Conservation (phyloP, 1,140 invertebrate species). For the Tribolium madens region DNA sequence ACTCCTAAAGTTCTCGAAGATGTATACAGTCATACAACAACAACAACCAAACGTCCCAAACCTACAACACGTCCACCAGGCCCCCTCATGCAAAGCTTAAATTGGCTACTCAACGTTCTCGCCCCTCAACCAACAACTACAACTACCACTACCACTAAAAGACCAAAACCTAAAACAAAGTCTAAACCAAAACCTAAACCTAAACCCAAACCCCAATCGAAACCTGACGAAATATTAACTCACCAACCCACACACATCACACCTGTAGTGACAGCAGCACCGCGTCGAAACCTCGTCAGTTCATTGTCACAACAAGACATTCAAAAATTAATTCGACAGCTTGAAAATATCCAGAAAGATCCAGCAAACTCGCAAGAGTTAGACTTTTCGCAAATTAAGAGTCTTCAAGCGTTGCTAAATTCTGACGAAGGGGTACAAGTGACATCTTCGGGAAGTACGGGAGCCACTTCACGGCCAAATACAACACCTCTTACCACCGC, state of each 20-base stretch:
- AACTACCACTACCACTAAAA: slow-evolving; percentile 53
- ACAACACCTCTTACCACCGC: slow-evolving; percentile 27
- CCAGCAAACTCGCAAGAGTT: slow-evolving; percentile 57
- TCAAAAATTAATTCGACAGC: slow-evolving; percentile 58
- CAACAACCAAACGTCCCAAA: slow-evolving; percentile 49
- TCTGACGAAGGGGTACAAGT: slow-evolving; percentile 57
- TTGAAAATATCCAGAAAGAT: slow-evolving; percentile 62
- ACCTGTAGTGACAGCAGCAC: slow-evolving; percentile 57
- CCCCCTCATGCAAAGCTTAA: slow-evolving; percentile 61
- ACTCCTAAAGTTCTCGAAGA: slow-evolving; percentile 71
- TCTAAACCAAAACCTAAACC: slow-evolving; percentile 47
- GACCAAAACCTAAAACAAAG: slow-evolving; percentile 45
- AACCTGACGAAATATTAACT: slow-evolving; percentile 53
- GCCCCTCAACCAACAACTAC: slow-evolving; percentile 53
- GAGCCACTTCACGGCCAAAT: slow-evolving; percentile 49
- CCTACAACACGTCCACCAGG: slow-evolving; percentile 53
- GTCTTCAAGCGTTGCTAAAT: slow-evolving; percentile 57
- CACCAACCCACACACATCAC: slow-evolving; percentile 61
- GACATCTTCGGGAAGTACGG: slow-evolving; percentile 57
- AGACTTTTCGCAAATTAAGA: slow-evolving; percentile 59
- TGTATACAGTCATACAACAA: slow-evolving; percentile 54
- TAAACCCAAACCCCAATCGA: slow-evolving; percentile 29
- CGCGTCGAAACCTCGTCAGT: slow-evolving; percentile 42
- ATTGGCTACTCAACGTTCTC: slow-evolving; percentile 61
- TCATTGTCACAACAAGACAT: slow-evolving; percentile 49